A percentile compares a stretch with the other conserved stretches of the same genome.
These are phyloP conservation scores for Dinomys branickii DNA, from an alignment of 2,113 vertebrate genomes.

Conservation along the genomic window DNA sequence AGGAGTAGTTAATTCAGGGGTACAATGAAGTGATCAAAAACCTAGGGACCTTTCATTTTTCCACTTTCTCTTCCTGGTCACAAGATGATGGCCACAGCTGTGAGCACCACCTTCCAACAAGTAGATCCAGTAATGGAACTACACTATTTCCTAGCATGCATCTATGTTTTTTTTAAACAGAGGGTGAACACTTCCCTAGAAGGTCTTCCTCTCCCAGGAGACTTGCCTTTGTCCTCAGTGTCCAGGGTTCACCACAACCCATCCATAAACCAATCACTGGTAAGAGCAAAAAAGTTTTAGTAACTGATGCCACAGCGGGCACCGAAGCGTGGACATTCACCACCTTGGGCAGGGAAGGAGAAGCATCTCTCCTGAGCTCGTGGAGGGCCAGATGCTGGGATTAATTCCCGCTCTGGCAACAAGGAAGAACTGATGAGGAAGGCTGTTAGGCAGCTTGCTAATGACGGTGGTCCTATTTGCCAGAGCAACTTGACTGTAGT, in stretches of 20 bases:
- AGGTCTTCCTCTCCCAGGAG: not conserved
- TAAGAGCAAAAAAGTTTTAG: not conserved
- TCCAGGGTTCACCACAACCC: not conserved
- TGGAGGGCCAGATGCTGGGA: not conserved
- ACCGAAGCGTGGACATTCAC: not conserved
- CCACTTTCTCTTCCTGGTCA: not conserved
- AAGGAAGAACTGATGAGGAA: not conserved
- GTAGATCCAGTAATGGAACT: conserved; percentile 5
- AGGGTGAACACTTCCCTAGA: not conserved
- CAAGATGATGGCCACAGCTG: not conserved
- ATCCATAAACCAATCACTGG: not conserved
- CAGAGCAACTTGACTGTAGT: not conserved
- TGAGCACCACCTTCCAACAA: conserved; percentile 14
- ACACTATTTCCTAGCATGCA: not conserved
- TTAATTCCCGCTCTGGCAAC: conserved; percentile 15
- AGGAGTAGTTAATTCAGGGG: not conserved
- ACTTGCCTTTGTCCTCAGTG: not conserved
- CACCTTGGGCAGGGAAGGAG: not conserved
- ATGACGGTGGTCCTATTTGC: not conserved
- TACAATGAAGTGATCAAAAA: not conserved
- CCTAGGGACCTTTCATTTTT: not conserved
- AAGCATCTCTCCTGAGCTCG: not conserved
- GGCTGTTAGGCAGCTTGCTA: not conserved
- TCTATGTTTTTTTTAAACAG: not conserved
- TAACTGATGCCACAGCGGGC: not conserved